phyloP scores from a whole-genome alignment of 2,113 vertebrate genomes.

The Cyphomyrus plagiostoma region DNA sequence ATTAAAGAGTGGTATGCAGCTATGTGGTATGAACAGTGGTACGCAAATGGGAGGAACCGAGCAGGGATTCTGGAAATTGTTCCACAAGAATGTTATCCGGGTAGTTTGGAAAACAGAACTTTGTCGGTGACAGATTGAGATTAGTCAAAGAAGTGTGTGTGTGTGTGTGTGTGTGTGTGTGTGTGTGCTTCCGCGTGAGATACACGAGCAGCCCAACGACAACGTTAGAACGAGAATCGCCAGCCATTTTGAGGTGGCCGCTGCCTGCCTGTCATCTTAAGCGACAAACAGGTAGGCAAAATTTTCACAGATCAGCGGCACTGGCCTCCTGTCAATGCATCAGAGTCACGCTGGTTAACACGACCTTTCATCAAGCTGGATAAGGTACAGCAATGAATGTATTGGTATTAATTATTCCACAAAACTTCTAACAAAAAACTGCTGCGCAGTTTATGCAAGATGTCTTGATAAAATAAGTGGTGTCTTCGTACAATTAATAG shows the following conservation, averaged over 20 bases:
- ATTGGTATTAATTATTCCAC: not conserved
- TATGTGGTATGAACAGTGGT: not conserved
- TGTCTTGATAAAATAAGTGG: not conserved
- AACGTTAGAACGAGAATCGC: not conserved
- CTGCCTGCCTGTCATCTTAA: not conserved
- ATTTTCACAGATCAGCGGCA: not conserved
- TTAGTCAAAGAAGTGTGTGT: not conserved
- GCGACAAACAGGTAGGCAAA: not conserved
- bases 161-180: not conserved
- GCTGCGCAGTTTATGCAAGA: not conserved
- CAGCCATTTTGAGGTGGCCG: not conserved
- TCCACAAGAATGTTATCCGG: not conserved
- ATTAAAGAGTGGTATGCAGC: not conserved
- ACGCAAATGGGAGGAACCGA: not conserved
- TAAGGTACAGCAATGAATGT: not conserved
- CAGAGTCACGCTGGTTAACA: not conserved
- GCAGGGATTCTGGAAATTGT: not conserved
- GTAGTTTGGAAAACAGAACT: not conserved
- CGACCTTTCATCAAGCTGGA: not conserved
- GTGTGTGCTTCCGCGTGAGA: not conserved
- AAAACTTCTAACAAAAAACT: not conserved
- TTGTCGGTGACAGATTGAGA: not conserved
- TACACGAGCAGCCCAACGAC: not conserved
- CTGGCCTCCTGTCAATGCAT: not conserved
- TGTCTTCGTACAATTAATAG: not conserved